phyloP scores from a whole-genome alignment of 2,797 vertebrate genomes.

The Tachyglossus aculeatus region DNA sequence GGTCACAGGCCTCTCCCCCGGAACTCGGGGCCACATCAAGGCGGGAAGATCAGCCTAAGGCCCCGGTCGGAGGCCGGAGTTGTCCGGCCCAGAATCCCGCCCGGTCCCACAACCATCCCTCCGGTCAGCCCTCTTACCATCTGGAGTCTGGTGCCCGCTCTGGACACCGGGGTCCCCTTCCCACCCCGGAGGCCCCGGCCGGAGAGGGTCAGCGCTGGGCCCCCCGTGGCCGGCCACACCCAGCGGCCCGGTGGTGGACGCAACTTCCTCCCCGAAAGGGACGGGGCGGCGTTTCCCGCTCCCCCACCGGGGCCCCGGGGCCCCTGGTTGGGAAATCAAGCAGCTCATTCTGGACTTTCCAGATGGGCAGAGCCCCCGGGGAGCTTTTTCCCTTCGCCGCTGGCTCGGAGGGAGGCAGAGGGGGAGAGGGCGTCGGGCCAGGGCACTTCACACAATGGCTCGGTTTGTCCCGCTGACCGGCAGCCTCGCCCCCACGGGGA shows the following conservation, averaged over 20 bases:
- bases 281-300: no score
- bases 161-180: background rate
- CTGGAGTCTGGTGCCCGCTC: background rate
- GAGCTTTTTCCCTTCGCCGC: constrained; percentile 30
- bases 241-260: no score
- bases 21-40: no score
- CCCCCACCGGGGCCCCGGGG: no score
- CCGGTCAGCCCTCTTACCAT: background rate
- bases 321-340: constrained; percentile 46
- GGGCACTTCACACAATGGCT: constrained; percentile 45
- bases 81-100: no score
- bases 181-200: background rate
- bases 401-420: constrained; percentile 24
- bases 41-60: no score
- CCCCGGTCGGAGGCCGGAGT: no score
- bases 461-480: constrained; percentile 49
- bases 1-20: no score
- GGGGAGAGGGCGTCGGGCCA: constrained; percentile 36
- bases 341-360: constrained; percentile 44
- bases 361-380: constrained; percentile 43
- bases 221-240: no score
- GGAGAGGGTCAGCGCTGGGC: no score
- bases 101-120: background rate
- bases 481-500: constrained; percentile 21
- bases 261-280: no score